Base-by-base conservation (phyloP, 2,888 invertebrate genomes). In the Diarsia mendica region DNA sequence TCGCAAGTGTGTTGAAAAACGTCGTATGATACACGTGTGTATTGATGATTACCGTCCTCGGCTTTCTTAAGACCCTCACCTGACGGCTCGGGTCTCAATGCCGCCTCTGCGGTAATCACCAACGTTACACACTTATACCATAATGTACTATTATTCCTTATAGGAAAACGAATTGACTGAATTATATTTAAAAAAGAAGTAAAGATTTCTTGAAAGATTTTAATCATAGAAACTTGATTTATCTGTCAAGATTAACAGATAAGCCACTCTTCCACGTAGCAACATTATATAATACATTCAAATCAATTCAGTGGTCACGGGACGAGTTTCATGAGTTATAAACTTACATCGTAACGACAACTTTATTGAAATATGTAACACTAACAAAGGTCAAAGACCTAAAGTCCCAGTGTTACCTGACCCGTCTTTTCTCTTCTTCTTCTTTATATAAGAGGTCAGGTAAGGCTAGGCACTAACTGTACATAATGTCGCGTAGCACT, bases 311-410 rank as follows among this genome's bases (percentile, higher is more conserved):
- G 44, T 9, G 39, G 72, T 49, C 60, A 23, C 13, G 8, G 28
- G 10, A 3, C 18, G 48, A 39, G 49, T 71, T 77, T 79, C 0
- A 44, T 46, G 79, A 23, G 20, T 23, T 46, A 79, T 79, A 77
- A 76, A 79, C 53, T 61, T 13, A 49, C 48, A 10, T 64, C 75
- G 48, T 58, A 9, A 58, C 49, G 13, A 15, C 13, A 44, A 49
- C 4, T 28, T 28, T 55, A 23, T 0, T 53, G 18, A 53, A 20
- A 61, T 39, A 23, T 11, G 20, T 39, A n/a, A 9, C 18, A 63
- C 6, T 51, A 3, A 46, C 18, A 6, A 11, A 48, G 51, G 13
- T 61, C 53, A 61, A 61, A 11, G 46, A 8, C 15, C 76, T 58
- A 39, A 1, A 39, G 39, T 39, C 39, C 39, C 39, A 39, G 39